Evolutionary conservation across 2,888 invertebrate species (phyloP).

Genomic region (Calliphora vomitoria): DNA sequence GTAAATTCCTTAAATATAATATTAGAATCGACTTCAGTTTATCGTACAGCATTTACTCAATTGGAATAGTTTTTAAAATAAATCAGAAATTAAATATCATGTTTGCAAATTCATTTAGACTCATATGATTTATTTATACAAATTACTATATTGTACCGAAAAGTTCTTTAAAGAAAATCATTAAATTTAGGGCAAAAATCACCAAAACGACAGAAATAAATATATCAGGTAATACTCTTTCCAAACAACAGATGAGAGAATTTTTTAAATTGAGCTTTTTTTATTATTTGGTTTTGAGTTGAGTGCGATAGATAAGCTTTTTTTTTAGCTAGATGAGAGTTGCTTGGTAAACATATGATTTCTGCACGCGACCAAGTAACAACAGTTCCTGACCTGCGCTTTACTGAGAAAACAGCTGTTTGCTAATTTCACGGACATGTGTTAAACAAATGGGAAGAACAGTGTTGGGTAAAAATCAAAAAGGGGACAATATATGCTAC

Average conservation of each 20-base stretch:
- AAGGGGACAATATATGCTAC: constrained; percentile 17
- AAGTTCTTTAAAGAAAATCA: too few species aligned
- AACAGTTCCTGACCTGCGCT: constrained; percentile 59
- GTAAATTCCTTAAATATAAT: too few species aligned
- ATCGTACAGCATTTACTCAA: too few species aligned
- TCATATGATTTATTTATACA: too few species aligned
- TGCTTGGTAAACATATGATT: constrained; percentile 42
- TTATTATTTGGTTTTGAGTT: background rate
- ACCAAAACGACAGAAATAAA: too few species aligned
- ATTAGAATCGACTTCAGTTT: too few species aligned
- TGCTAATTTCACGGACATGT: constrained; percentile 24
- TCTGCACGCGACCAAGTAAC: constrained; percentile 44
- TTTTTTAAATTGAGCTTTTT: constrained; percentile 4
- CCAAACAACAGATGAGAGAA: background rate
- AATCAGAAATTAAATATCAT: too few species aligned
- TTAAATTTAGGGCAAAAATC: too few species aligned
- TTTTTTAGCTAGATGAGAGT: background rate
- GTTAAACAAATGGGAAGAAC: constrained; percentile 2
- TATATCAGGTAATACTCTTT: background rate
- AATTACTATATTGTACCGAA: too few species aligned
- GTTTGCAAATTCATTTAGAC: too few species aligned
- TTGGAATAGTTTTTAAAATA: too few species aligned
- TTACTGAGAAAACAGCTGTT: constrained; percentile 64
- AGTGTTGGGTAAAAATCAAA: constrained; percentile 30
- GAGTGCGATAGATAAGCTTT: background rate